Evolutionary conservation across 2,113 vertebrate species (phyloP).

Genomic region (Ophiodon elongatus): DNA sequence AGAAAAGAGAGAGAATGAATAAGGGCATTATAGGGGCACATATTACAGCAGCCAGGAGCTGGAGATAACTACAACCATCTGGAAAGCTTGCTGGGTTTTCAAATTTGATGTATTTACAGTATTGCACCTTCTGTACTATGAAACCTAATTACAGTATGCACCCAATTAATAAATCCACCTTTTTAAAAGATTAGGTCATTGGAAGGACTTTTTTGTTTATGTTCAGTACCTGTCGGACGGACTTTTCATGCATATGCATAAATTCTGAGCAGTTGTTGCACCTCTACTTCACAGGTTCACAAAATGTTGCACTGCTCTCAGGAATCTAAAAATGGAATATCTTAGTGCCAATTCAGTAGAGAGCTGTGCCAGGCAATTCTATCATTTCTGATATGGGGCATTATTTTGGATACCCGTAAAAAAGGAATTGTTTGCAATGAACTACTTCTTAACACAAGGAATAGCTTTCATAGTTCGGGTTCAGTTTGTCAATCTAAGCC

Average conservation of each 20-base stretch:
- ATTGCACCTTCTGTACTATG: neutral
- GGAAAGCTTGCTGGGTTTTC: neutral
- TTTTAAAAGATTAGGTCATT: conserved; percentile 1
- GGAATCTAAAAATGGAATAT: conserved; percentile 7
- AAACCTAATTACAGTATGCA: neutral
- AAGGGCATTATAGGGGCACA: neutral
- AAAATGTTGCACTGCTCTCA: conserved; percentile 20
- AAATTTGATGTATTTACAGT: neutral
- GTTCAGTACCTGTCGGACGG: neutral
- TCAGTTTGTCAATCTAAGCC: neutral
- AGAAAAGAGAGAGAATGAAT: neutral
- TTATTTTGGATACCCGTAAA: neutral
- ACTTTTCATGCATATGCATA: conserved; percentile 22
- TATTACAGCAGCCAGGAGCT: neutral
- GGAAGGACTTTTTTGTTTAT: conserved; percentile 11
- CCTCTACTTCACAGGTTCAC: conserved; percentile 16
- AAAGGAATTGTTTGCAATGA: neutral
- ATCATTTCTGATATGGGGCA: neutral
- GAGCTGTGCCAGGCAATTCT: neutral
- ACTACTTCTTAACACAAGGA: too few relatives aligned
- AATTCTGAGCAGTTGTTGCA: conserved; percentile 22
- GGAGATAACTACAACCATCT: neutral
- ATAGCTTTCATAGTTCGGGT: neutral
- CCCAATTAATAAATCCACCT: neutral
- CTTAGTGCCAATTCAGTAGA: neutral